Evolutionary conservation across 2,113 vertebrate genomes (phyloP).

Genomic region (Parus major): DNA sequence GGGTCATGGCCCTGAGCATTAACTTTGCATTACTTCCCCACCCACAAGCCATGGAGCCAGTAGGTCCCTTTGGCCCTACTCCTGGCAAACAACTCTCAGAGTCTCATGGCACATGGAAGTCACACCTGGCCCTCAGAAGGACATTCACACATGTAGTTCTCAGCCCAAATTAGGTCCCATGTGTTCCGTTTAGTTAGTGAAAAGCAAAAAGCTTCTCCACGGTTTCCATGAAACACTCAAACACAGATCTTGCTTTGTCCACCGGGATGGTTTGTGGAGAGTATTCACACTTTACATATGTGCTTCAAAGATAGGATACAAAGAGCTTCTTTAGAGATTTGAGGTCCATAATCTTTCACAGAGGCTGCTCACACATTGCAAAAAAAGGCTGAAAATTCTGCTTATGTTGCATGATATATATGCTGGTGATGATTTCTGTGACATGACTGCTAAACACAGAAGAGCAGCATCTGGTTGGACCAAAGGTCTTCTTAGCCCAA

Average conservation of each 20-base stretch:
- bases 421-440: background rate
- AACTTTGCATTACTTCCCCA: background rate
- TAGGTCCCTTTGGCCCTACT: background rate
- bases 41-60: background rate
- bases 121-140: accelerated
- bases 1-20: background rate
- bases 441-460: background rate
- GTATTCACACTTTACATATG: accelerated
- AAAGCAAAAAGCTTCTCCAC: background rate
- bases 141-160: background rate
- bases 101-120: background rate
- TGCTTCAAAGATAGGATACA: background rate
- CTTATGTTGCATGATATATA: accelerated
- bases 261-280: background rate
- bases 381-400: background rate
- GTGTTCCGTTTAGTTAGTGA: background rate
- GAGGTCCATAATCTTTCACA: background rate
- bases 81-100: background rate
- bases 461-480: background rate
- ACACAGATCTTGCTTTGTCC: background rate
- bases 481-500: background rate
- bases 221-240: background rate
- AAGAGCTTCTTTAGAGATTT: background rate
- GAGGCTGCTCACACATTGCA: background rate
- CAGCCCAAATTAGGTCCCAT: background rate